Base-by-base conservation (phyloP, 1,140 invertebrate species). In the Goniozus legneri region DNA sequence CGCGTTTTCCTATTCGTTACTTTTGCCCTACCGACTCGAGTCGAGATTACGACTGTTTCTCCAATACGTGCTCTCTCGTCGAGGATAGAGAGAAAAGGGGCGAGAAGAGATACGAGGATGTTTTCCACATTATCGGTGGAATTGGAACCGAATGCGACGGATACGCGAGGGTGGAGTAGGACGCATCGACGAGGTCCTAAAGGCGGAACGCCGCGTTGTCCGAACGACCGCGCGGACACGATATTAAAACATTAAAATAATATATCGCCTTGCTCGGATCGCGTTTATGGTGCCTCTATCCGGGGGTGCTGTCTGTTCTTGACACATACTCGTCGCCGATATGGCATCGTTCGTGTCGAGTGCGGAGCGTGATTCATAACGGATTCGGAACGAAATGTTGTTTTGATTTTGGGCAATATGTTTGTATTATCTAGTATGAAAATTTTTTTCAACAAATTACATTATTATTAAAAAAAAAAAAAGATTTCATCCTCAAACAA, bases 171-270 rank as follows among this genome's bases (percentile, higher is more conserved):
- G n/a, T n/a, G n/a, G 55, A 40, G 52, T 15, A 21, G 41, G 47
- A 54, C 37, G 39, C 54, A 56, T 59, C 51, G 55, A 54, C 58
- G 57, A 64, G 50, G 60, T 66, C 56, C 56, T 57, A 40, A 54
- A 46, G 51, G 46, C 53, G 50, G 66, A n/a, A 72, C 69, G 58
- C 69, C 71, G 61, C 62, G 51, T 73, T 74, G 68, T 67, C 60
- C 58, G 56, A 74, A 74, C 69, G 71, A 69, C 67, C 65, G 54
- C 56, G 56, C 54, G 58, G 67, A 74, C 71, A 67, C 69, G 71
- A 74, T 74, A 74, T 74, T 74, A 72, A 74, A 74, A 74, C 71
- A 74, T 74, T 71, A 72, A 74, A 72, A 70, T 74, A 71, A 74
- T 67, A 67, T 74, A 72, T 70, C 44, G 64, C 46, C 56, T 50